A percentile compares a stretch with the other conserved stretches of the same genome.
phyloP scores from a whole-genome alignment of 2,888 invertebrate species.

The Lasiommata megera region DNA sequence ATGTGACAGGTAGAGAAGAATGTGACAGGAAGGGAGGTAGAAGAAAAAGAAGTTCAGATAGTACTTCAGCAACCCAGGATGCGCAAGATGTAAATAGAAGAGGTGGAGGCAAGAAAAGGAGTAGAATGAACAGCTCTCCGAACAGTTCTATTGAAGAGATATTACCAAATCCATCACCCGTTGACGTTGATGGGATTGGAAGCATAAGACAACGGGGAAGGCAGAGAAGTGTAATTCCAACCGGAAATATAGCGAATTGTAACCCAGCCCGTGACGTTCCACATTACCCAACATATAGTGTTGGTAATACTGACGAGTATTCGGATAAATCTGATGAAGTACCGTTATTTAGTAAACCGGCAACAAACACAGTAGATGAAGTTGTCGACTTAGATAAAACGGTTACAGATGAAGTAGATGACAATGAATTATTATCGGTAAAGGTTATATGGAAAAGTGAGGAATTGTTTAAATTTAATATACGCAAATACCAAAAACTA shows the following conservation, averaged over 20 bases:
- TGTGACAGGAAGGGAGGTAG: no score
- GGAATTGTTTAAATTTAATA: slow-evolving; percentile 60
- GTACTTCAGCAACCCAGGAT: background rate
- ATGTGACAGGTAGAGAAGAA: background rate
- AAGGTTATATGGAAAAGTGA: slow-evolving; percentile 71
- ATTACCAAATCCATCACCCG: background rate
- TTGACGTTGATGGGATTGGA: background rate
- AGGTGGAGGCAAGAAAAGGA: slow-evolving; percentile 6
- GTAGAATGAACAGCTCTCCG: background rate
- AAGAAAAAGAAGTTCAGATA: background rate
- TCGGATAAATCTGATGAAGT: slow-evolving; percentile 51
- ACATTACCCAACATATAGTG: slow-evolving; percentile 44
- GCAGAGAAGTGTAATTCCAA: slow-evolving; percentile 20
- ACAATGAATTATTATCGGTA: slow-evolving; percentile 68
- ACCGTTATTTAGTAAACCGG: slow-evolving; percentile 45
- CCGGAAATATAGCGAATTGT: slow-evolving; percentile 6
- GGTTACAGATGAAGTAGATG: slow-evolving; percentile 46
- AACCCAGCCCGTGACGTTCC: background rate
- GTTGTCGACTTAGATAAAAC: slow-evolving; percentile 28
- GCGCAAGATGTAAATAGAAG: background rate
- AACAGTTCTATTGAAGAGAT: background rate
- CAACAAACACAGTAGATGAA: slow-evolving; percentile 37
- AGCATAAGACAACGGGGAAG: background rate
- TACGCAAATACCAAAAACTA: slow-evolving; percentile 64
- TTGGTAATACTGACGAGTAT: slow-evolving; percentile 66